Base-by-base conservation (phyloP, 2,888 invertebrate species). In the Tinea pellionella region DNA sequence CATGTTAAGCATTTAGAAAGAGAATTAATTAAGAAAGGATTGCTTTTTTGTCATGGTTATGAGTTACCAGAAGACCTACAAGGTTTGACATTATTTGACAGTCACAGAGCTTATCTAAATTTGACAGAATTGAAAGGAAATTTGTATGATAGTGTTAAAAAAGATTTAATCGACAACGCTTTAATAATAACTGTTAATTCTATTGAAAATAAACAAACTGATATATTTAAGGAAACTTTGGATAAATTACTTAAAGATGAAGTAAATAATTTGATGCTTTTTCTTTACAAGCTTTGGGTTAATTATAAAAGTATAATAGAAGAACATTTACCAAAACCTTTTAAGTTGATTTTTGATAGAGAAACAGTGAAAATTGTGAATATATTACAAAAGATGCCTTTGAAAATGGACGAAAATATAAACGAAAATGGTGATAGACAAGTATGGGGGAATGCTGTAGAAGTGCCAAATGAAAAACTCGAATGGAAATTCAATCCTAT, bases 401-500 rank as follows among this genome's bases (percentile, higher is more conserved):
- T 75, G 2, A 74, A 67, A 61, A 43, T 75, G 0, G 61, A 61
- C 7, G 42, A 58, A 11, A 66, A 67, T 53, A 12, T 30, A 0
- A 18, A 64, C 7, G 63, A 63, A 13, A 65, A 69, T 42, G 69
- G 24, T 24, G 24, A 24, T 24, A 2, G 65, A 53, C 59, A 63
- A 18, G 69, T 64, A 2, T 67, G 63, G 65, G 73, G 73, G 1
- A 69, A 71, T 19, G 60, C 51, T 0, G 59, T 51, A 2, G 69
- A 70, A 15, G 64, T 64, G 51, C 64, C 63, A 2, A 66, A 64
- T 12, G 61, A 29, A 7, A 63, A 61, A 61, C 64, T 72, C 0
- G 63, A 61, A 41, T 76, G 76, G 76, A 66, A 65, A 47, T 29
- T 75, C 0, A 58, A 63, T 9, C 68, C 76, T 0, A 19, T 66